Conservation (phyloP, 30 jellyfish, hydroid and myxozoan species). For the Aurelia sp. region DNA sequence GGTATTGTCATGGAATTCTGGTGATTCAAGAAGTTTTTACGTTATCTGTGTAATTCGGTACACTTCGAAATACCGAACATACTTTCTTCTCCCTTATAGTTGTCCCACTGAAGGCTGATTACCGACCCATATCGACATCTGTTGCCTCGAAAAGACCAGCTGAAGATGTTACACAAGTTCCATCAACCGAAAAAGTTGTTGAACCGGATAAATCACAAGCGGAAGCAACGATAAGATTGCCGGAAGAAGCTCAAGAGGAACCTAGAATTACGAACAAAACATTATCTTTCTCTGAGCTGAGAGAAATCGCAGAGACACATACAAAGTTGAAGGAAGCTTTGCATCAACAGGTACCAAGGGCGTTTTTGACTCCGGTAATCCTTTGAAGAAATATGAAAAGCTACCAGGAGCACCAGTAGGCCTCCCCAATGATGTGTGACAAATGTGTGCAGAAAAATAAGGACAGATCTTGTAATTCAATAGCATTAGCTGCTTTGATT, state of each 20-base stretch:
- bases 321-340: conserved; percentile 27
- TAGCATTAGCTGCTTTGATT: too few species aligned
- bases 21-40: too few species aligned
- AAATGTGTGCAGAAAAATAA: too few species aligned
- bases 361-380: too few species aligned
- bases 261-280: conserved; percentile 4
- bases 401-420: too few species aligned
- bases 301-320: conserved; percentile 46
- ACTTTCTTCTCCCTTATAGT: conserved; percentile 9
- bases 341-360: not conserved
- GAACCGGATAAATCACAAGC: too few species aligned
- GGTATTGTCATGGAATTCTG: too few species aligned
- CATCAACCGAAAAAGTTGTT: not conserved
- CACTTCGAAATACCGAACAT: not conserved
- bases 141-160: not conserved
- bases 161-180: not conserved
- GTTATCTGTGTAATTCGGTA: too few species aligned
- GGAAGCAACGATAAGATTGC: too few species aligned
- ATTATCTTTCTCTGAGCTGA: conserved; percentile 13
- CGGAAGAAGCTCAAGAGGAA: not conserved
- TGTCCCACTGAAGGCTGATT: conserved; percentile 37
- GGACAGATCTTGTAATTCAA: too few species aligned
- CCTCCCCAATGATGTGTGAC: too few species aligned
- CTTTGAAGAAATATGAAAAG: too few species aligned
- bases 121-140: conserved; percentile 21